Evolutionary conservation across 2,888 invertebrate genomes (phyloP).

Genomic region (Limenitis camilla): DNA sequence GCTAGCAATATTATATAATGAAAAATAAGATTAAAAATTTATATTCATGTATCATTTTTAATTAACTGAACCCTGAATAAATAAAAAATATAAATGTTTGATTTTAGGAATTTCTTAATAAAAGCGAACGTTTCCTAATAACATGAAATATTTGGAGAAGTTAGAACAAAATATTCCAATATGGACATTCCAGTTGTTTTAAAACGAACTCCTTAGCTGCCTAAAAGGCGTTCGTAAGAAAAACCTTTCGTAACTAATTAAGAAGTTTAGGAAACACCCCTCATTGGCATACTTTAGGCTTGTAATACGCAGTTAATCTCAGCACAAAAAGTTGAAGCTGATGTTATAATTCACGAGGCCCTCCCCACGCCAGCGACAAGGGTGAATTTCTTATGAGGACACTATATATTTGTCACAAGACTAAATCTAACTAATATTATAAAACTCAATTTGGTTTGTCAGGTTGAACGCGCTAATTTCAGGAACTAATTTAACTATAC

Average conservation of each 20-base stretch:
- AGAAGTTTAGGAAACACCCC: constrained; percentile 57
- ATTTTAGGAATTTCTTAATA: not conserved
- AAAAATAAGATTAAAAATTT: no score
- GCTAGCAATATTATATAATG: no score
- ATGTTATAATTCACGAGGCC: constrained; percentile 61
- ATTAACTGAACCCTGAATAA: no score
- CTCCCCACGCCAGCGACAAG: constrained; percentile 50
- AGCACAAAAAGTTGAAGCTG: constrained; percentile 57
- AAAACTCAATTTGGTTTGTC: not conserved
- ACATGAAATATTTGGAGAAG: constrained; percentile 7
- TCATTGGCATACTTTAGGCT: constrained; percentile 64
- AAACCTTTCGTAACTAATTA: constrained; percentile 51
- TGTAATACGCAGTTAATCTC: constrained; percentile 67
- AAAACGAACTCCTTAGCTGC: constrained; percentile 15
- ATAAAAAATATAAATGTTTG: not conserved
- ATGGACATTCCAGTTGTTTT: constrained; percentile 11
- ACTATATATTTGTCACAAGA: constrained; percentile 54
- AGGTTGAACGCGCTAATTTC: not conserved
- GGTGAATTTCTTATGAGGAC: constrained; percentile 61
- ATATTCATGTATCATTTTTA: no score
- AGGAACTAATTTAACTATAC: no score
- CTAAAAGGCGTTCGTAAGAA: constrained; percentile 19
- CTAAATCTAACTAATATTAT: not conserved
- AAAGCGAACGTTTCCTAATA: not conserved
- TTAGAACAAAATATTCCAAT: constrained; percentile 10